Evolutionary conservation across 2,888 invertebrate genomes (phyloP).

Genomic region (Drosophila buzzatii): DNA sequence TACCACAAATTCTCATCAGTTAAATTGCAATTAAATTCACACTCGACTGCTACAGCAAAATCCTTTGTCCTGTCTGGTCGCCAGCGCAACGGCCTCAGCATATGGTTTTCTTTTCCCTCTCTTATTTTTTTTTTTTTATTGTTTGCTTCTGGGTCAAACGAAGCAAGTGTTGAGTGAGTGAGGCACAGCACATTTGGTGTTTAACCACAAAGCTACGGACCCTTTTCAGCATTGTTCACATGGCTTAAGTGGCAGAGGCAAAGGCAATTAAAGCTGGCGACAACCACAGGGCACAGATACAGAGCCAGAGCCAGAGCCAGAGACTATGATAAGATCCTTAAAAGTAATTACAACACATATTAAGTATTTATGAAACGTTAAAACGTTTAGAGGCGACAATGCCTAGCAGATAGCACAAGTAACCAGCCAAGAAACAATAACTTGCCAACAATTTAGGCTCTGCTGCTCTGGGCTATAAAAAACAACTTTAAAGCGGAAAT

Average conservation of each 20-base stretch:
- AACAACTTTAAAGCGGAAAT: constrained; percentile 70
- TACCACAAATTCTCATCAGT: constrained; percentile 35
- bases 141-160: constrained; percentile 34
- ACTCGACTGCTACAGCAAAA: constrained; percentile 19
- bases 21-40: constrained; percentile 71
- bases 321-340: constrained; percentile 60
- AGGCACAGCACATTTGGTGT: constrained; percentile 34
- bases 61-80: constrained; percentile 22
- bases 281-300: not conserved
- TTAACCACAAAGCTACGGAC: constrained; percentile 42
- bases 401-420: not conserved
- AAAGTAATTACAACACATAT: constrained; percentile 76
- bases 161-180: constrained; percentile 16
- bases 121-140: not conserved
- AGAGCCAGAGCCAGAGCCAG: not conserved
- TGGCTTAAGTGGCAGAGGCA: constrained; percentile 37
- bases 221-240: constrained; percentile 35
- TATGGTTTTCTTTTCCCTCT: constrained; percentile 25
- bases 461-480: constrained; percentile 29
- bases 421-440: constrained; percentile 56
- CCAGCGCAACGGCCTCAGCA: constrained; percentile 30
- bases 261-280: constrained; percentile 35
- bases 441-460: constrained; percentile 45
- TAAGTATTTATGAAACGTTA: constrained; percentile 81
- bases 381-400: constrained; percentile 60